A percentile compares a stretch with the other conserved stretches of the same genome.
Conservation (phyloP, 2,113 vertebrate species). For the Odocoileus hemionus region DNA sequence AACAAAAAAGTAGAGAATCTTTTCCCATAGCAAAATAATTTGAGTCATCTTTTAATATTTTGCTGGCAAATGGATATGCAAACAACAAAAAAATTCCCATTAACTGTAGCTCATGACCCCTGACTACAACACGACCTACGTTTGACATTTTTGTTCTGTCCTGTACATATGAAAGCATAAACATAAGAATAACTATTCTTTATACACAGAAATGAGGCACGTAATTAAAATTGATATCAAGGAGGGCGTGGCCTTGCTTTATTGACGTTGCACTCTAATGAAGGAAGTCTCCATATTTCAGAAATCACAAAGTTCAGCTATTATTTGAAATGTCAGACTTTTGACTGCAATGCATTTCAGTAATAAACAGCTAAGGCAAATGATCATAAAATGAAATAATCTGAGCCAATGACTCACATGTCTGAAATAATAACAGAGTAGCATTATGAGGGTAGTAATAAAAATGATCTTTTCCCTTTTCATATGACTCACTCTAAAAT, state of each 20-base stretch:
- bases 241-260: background rate
- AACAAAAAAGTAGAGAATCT: background rate
- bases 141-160: background rate
- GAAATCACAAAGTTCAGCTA: background rate
- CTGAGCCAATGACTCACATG: background rate
- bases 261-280: background rate
- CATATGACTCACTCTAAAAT: background rate
- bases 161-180: background rate
- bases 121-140: background rate
- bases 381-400: background rate
- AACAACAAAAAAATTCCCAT: background rate
- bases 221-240: fast-evolving
- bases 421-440: conserved; percentile 3
- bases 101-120: background rate
- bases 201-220: background rate
- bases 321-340: conserved; percentile 9
- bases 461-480: conserved; percentile 2
- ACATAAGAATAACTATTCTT: background rate
- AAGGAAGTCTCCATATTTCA: background rate
- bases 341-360: background rate
- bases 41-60: background rate
- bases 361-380: background rate
- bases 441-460: background rate
- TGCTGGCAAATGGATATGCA: background rate
- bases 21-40: background rate